These are phyloP conservation scores for Parascotia fuliginaria DNA, from an alignment of 2,888 invertebrate genomes.

Conservation along the genomic window DNA sequence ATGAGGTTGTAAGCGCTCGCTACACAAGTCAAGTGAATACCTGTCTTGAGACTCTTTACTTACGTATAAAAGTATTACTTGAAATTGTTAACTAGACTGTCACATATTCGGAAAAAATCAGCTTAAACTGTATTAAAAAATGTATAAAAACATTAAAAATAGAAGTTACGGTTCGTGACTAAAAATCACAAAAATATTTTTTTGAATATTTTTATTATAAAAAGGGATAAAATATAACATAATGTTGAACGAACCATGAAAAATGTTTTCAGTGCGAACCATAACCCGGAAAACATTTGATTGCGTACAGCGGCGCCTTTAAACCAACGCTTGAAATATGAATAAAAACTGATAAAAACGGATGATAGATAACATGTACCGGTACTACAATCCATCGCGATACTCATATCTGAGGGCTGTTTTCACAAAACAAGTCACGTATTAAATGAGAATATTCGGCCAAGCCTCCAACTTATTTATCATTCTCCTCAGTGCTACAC, in stretches of 20 bases:
- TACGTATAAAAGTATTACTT: too few relatives aligned
- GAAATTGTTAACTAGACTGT: too few relatives aligned
- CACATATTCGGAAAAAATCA: too few relatives aligned
- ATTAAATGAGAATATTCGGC: constrained; percentile 86
- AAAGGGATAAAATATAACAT: background rate
- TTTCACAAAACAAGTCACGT: constrained; percentile 84
- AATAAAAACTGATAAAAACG: constrained; percentile 66
- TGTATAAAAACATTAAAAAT: too few relatives aligned
- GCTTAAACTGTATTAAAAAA: too few relatives aligned
- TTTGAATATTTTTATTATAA: too few relatives aligned
- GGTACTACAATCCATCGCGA: constrained; percentile 69
- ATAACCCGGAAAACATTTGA: background rate
- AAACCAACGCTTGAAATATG: constrained; percentile 24
- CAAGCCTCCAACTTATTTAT: constrained; percentile 84
- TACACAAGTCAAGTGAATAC: too few relatives aligned
- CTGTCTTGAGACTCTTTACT: too few relatives aligned
- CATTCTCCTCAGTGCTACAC: constrained; percentile 82
- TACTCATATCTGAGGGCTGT: constrained; percentile 77
- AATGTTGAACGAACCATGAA: background rate
- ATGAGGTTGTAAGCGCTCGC: too few relatives aligned
- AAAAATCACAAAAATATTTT: too few relatives aligned
- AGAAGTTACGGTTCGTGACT: too few relatives aligned
- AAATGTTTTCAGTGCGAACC: background rate
- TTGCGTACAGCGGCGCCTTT: constrained; percentile 6
- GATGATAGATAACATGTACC: constrained; percentile 72